Base-by-base conservation (phyloP, 2,113 vertebrate genomes). In the Australoheros scitulus region DNA sequence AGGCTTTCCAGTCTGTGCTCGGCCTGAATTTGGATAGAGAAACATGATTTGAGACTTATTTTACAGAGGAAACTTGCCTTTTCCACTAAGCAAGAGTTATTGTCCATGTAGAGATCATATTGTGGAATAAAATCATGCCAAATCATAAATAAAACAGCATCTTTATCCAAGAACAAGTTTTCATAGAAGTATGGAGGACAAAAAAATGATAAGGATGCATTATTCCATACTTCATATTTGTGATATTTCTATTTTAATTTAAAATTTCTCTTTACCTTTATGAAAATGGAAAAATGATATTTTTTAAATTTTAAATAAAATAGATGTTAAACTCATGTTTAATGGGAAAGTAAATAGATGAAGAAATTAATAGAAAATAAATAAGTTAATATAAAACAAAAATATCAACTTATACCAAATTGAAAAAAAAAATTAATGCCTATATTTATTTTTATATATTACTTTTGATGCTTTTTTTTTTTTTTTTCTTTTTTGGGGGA, bases 241-340 rank as follows among this genome's bases (percentile, higher is more conserved):
- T 1, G 9, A 70, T 70, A 70, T 50, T 52, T 72, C 0, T 14
- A n/a, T 72, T 72, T 70, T 1, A 43, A 17, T 24, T 38, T 6
- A 5, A 11, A 50, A 29, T 32, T 32, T n/a, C 0, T 32, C 6
- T n/a, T 72, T 34, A 34, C 11, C 26, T 72, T 55, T 7, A 52
- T 17, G 14, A 50, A 50, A 17, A 50, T 2, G 15, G 15, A 50
- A 50, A 17, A 50, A 50, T 6, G 1, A 50, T 15, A 50, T 17
- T 50, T 15, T 50, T 6, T 6, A 17, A 17, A 50, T 50, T 17
- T 50, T 17, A 50, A 50, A 6, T 50, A 50, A 50, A 50, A 50
- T 17, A 17, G 5, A 15, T 17, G 6, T 50, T 6, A 50, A 52
- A 18, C 13, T 7, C 5, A 18, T 18, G 43, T 5, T 52, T 17